phyloP scores from a whole-genome alignment of 2,888 invertebrate species.

The Drosophila mulleri region DNA sequence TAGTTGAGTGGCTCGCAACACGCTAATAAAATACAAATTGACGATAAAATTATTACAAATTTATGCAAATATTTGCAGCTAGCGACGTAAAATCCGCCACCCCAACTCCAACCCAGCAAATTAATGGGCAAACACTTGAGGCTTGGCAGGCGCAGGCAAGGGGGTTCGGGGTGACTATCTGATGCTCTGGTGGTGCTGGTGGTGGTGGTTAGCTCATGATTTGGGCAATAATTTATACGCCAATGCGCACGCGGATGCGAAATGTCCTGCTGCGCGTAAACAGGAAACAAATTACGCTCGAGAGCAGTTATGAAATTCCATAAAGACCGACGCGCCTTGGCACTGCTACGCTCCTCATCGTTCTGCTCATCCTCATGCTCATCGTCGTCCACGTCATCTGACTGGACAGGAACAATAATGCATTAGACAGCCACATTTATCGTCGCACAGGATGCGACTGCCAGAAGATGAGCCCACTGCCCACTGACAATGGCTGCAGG shows the following conservation, averaged over 20 bases:
- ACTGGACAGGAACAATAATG: slow-evolving; percentile 76
- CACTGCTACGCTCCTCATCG: not conserved
- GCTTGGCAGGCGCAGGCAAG: slow-evolving; percentile 9
- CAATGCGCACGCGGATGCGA: slow-evolving; percentile 72
- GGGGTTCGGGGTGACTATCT: slow-evolving; percentile 13
- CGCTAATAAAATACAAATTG: slow-evolving; percentile 83
- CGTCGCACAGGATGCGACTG: slow-evolving; percentile 47
- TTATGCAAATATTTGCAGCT: slow-evolving; percentile 82
- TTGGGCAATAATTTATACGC: slow-evolving; percentile 78
- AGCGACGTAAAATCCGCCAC: slow-evolving; percentile 39
- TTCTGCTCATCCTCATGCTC: slow-evolving; percentile 6
- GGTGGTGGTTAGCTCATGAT: slow-evolving; percentile 64
- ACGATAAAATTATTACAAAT: slow-evolving; percentile 84
- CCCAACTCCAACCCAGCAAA: slow-evolving; percentile 64
- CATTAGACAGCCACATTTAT: slow-evolving; percentile 67
- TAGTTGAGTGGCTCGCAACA: slow-evolving; percentile 69
- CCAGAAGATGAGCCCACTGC: slow-evolving; percentile 34
- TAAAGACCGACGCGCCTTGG: slow-evolving; percentile 56
- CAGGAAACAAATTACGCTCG: slow-evolving; percentile 83
- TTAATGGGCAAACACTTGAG: slow-evolving; percentile 79
- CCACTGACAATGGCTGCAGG: slow-evolving; percentile 47
- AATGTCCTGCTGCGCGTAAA: slow-evolving; percentile 80
- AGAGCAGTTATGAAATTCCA: slow-evolving; percentile 79
- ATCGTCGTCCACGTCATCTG: slow-evolving; percentile 41
- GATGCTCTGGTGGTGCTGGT: slow-evolving; percentile 8